Conservation (phyloP, 2,797 vertebrate species). For the Diplodus sargus region DNA sequence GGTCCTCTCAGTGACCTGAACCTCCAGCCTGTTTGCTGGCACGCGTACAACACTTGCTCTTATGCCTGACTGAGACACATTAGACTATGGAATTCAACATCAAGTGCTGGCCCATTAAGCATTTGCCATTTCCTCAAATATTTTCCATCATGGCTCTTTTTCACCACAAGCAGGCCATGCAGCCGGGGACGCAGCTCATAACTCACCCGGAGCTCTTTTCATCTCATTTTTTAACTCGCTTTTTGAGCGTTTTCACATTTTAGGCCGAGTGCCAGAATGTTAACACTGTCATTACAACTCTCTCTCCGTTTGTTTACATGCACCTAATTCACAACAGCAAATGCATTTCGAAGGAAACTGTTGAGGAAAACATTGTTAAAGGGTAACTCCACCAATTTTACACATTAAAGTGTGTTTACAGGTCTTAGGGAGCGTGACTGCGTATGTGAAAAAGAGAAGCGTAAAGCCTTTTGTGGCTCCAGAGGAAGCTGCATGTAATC, state of each 20-base stretch:
- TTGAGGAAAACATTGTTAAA: no score
- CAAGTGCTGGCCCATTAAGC: slow-evolving; percentile 81
- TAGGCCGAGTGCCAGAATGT: slow-evolving; percentile 14
- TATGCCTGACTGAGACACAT: slow-evolving; percentile 83
- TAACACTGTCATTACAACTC: slow-evolving; percentile 14
- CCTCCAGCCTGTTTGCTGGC: slow-evolving; percentile 73
- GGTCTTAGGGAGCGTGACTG: no score
- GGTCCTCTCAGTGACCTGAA: slow-evolving; percentile 83
- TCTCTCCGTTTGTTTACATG: not conserved
- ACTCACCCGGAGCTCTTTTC: slow-evolving; percentile 18
- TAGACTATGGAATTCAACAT: slow-evolving; percentile 84
- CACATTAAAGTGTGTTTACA: no score
- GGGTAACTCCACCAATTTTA: no score
- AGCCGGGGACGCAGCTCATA: slow-evolving; percentile 12
- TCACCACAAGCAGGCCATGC: slow-evolving; percentile 37
- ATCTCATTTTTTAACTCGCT: not conserved
- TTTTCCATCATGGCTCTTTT: slow-evolving; percentile 78
- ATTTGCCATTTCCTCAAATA: slow-evolving; percentile 83
- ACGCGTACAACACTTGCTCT: slow-evolving; percentile 75
- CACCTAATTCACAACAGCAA: not conserved
- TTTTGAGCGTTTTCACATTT: slow-evolving; percentile 20
- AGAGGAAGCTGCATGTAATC: no score
- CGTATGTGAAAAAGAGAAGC: no score
- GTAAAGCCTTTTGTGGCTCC: no score
- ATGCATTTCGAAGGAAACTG: not conserved